Evolutionary conservation across 64 coral and sea anemone species (phyloP), one percentile per base, ranked within the genome.

Genomic region (Catalaphyllia jardinei): DNA sequence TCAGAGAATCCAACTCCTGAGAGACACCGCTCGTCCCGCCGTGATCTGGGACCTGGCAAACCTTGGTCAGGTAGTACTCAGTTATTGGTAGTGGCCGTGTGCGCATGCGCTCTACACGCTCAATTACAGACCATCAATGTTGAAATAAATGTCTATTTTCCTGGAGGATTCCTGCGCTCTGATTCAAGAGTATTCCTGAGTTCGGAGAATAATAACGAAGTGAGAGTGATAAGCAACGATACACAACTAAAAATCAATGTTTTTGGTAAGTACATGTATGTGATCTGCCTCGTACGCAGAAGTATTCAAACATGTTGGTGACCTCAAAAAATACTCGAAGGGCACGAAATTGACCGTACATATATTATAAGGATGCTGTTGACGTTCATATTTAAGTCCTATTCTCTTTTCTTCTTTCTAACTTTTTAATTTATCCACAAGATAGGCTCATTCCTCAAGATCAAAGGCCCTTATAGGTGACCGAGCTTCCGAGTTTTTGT

Each of bases 101-200:
- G 59, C 31, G 61, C 79, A 54, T 92, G 90, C 39, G 74, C 52
- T 3, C 2, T 86, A 29, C 90, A 92, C 49, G 90, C 90, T 29
- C 90, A 92, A 27, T 78, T 87, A 22, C 67, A 79, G 29, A 60
- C 51, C 5, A 2, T 39, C 4, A 92, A 64, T 29, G 83, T 92
- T 49, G 82, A 92, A 4, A 86, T 92, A 11, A 73, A 39, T 64
- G 74, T 92, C 6, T 76, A 76, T 13, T 77, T 80, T 14, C 90
- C 90, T 17, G 35, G 63, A 4, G 90, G 82, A 60, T 92, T 92
- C 55, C 35, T 92, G 4, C 59, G 60, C 16, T 73, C 81, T 16
- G 74, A 92, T 16, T 77, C 74, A 17, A 92, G n/a, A 57, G 49
- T 92, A 30, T 87, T 92, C 39, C 52, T 92, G 38, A 86, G 78